Base-by-base conservation (phyloP, 2,113 vertebrate genomes). In the Corvus hawaiiensis region DNA sequence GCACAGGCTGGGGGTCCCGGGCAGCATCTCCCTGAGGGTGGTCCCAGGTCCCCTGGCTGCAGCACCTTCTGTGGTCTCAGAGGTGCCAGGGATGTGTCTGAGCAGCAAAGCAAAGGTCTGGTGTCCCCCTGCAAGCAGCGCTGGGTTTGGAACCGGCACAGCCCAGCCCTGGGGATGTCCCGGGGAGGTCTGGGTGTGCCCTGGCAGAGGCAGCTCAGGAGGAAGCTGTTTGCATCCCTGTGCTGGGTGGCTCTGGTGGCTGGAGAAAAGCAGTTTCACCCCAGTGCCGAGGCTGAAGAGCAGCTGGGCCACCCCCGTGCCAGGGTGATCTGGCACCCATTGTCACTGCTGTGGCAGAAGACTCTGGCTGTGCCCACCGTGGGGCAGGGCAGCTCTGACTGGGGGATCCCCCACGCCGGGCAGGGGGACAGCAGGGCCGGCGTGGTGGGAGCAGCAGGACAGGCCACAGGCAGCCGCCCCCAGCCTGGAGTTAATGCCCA, bases 311-410 rank as follows among this genome's bases (percentile, higher is more conserved):
- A 20, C 4, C 16, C 5, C 33, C 0, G 1, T 41, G n/a, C 33
- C 13, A 1, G 68, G 52, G 24, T 3, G 8, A 9, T 2, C 0
- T 0, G 1, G 24, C 33, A 3, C 32, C 11, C 0, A 0, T 0
- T 28, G 93, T 18, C 44, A 3, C 21, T 24, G 49, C 51, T 7
- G 17, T 0, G 20, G 26, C 59, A 9, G 37, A 32, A 44, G 14
- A 0, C 20, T 26, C 19, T 3, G 10, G 28, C 28, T 6, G 13
- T 23, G 69, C 48, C 82, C 28, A 3, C 24, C 9, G 0, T 0
- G 35, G 37, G 23, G 18, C 52, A 39, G 84, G 33, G 54, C 85
- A 72, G 67, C 52, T 44, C 21, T 17, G 35, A 0, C 11, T 1
- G 2, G 24, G 26, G 39, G 16, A 30, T 7, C 5, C 61, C 46